These are phyloP conservation scores for Tragelaphus scriptus DNA, from an alignment of 2,113 vertebrate genomes.

Conservation along the genomic window DNA sequence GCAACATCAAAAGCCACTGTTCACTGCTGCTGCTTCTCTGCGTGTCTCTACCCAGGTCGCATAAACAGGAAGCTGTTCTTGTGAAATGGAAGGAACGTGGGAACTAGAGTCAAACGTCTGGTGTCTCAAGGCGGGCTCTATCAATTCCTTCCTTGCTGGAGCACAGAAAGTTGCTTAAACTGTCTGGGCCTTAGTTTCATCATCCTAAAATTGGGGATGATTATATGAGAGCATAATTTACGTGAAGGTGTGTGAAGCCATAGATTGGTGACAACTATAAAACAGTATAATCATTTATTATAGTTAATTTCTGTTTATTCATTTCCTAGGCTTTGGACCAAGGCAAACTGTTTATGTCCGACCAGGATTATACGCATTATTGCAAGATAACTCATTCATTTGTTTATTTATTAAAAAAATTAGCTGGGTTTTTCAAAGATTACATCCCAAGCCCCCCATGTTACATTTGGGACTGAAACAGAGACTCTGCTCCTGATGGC, in stretches of 20 bases:
- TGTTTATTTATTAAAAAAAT: conserved; percentile 32
- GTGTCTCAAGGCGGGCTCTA: not conserved
- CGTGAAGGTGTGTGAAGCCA: not conserved
- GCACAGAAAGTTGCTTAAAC: not conserved
- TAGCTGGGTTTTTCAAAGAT: not conserved
- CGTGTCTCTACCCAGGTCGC: not conserved
- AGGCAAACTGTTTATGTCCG: not conserved
- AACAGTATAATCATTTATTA: not conserved
- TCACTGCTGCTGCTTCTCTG: accelerated
- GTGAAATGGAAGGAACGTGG: not conserved
- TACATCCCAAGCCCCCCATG: not conserved
- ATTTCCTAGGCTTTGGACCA: not conserved
- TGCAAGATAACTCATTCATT: not conserved
- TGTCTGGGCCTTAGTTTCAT: not conserved
- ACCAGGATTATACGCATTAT: conserved; percentile 39
- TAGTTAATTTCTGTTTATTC: not conserved
- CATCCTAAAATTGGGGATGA: not conserved
- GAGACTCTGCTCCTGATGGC: not conserved
- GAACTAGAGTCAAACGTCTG: not conserved
- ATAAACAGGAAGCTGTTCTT: not conserved
- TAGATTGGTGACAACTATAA: not conserved
- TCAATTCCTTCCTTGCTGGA: not conserved
- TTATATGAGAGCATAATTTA: not conserved
- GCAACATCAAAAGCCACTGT: not conserved
- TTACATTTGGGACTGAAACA: not conserved